Conservation (phyloP, 2,797 vertebrate species). For the Synaphobranchus kaupii region DNA sequence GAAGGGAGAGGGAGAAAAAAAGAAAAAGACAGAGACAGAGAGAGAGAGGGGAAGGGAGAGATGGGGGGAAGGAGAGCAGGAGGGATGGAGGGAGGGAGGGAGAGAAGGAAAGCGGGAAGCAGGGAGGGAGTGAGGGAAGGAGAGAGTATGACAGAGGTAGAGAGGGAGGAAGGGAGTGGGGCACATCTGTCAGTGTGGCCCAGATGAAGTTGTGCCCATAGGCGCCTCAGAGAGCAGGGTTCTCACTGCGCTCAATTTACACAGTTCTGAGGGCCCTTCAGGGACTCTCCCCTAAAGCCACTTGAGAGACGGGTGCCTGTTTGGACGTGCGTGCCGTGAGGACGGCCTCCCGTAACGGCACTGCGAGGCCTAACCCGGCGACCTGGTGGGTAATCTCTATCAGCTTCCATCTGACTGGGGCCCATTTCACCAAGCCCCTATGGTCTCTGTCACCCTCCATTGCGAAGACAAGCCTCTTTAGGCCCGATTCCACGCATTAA, state of each 20-base stretch:
- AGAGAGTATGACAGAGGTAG: background rate
- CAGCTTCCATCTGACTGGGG: background rate
- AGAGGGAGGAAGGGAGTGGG: background rate
- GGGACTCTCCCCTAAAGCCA: background rate
- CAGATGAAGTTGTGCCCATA: conserved; percentile 44
- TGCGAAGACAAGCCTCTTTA: conserved; percentile 11
- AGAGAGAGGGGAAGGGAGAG: too few species aligned
- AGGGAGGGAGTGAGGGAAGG: background rate
- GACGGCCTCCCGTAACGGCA: background rate
- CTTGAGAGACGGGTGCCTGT: background rate
- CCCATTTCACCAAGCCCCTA: background rate
- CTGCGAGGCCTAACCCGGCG: background rate
- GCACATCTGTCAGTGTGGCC: conserved; percentile 21
- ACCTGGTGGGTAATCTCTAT: background rate
- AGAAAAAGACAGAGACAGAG: too few species aligned
- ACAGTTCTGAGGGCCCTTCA: conserved; percentile 5
- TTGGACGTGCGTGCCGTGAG: background rate
- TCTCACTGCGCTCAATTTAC: conserved; percentile 15
- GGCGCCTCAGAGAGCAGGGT: background rate
- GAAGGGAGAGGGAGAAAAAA: too few species aligned
- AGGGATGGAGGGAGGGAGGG: background rate
- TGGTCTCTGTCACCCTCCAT: background rate
- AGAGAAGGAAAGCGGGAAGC: background rate
- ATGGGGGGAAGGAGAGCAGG: background rate
- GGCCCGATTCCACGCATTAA: conserved; percentile 6